Percentiles rank a stretch among this genome's conserved stretches.
phyloP scores from a whole-genome alignment of 30 jellyfish, hydroid and myxozoan genomes.

The Catostylus mosaicus region DNA sequence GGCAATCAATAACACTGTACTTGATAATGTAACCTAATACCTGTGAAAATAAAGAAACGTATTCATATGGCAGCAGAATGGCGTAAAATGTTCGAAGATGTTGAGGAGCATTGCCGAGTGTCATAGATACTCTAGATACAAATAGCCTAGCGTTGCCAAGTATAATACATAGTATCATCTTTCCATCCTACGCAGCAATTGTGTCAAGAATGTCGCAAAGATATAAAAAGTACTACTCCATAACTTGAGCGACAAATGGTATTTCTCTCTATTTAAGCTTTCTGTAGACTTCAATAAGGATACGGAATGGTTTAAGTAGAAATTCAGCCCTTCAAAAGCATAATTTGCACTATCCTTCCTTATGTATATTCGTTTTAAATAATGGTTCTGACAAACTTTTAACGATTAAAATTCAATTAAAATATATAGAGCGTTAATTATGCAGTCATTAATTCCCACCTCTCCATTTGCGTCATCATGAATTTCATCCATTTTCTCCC shows the following conservation, averaged over 20 bases:
- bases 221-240: neutral
- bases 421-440: neutral
- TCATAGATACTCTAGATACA: neutral
- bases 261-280: too few relatives aligned
- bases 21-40: constrained; percentile 41
- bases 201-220: neutral
- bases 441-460: neutral
- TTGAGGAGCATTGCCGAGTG: neutral
- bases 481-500: constrained; percentile 48
- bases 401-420: neutral
- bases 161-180: neutral
- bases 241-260: too few relatives aligned
- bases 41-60: neutral
- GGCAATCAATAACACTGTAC: constrained; percentile 50
- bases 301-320: neutral
- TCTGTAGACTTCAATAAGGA: too few relatives aligned
- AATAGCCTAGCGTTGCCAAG: neutral
- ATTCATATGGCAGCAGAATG: neutral
- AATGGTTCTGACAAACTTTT: too few relatives aligned
- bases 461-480: constrained; percentile 58
- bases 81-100: neutral
- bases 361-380: too few relatives aligned
- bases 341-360: neutral
- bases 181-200: neutral
- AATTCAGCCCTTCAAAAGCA: neutral